phyloP scores from a whole-genome alignment of 2,888 invertebrate genomes.

The Nomada fucata region DNA sequence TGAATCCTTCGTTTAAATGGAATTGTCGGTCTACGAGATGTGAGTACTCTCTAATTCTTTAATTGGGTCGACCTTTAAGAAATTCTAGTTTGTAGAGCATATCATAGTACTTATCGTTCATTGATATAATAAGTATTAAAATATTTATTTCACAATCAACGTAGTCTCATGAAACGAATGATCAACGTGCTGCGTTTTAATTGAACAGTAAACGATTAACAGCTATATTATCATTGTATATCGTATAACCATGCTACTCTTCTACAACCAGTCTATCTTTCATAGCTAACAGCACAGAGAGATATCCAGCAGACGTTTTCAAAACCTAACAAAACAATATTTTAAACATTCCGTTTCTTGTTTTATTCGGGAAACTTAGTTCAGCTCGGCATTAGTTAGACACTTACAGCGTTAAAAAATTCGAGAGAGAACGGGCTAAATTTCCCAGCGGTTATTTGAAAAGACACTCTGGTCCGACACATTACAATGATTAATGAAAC shows the following conservation, averaged over 20 bases:
- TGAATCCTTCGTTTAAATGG: neutral
- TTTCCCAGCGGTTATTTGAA: constrained; percentile 64
- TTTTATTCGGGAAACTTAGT: neutral
- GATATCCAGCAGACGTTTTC: constrained; percentile 71
- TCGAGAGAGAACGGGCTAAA: constrained; percentile 60
- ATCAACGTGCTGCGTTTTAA: neutral
- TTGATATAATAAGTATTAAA: neutral
- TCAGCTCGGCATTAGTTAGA: neutral
- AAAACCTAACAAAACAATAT: constrained; percentile 53
- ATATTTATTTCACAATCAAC: neutral
- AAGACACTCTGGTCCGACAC: constrained; percentile 35
- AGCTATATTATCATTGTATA: neutral
- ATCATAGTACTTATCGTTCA: too few species aligned
- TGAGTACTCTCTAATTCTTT: neutral
- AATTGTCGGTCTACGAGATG: neutral
- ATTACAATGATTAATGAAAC: constrained; percentile 40
- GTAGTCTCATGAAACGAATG: neutral
- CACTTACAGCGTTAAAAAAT: constrained; percentile 54
- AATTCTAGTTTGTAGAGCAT: too few species aligned
- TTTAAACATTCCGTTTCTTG: neutral
- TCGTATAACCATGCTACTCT: neutral
- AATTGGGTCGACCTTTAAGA: neutral
- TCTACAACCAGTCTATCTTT: constrained; percentile 24
- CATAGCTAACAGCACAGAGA: constrained; percentile 70
- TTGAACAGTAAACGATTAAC: neutral